Percentiles rank a stretch among this genome's conserved stretches.
Evolutionary conservation across 2,797 vertebrate genomes (phyloP).

Genomic region (Sebastes ruberrimus): DNA sequence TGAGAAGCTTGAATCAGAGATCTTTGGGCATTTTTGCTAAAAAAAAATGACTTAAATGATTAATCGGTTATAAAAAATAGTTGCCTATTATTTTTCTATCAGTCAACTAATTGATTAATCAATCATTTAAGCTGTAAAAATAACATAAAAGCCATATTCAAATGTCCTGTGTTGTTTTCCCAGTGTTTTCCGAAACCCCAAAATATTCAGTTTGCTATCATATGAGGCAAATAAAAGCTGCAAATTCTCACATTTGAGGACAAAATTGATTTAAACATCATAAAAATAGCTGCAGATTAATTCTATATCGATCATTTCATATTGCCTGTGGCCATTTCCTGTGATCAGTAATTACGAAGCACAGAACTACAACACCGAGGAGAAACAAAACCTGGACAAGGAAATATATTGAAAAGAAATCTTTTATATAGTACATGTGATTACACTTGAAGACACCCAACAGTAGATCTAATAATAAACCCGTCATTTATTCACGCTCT

Average conservation of each 20-base stretch:
- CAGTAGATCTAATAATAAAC: constrained; percentile 76
- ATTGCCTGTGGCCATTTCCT: background rate
- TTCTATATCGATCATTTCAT: background rate
- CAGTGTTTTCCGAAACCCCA: background rate
- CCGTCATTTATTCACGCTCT: constrained; percentile 70
- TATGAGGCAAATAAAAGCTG: background rate
- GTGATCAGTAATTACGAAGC: background rate
- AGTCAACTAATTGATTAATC: background rate
- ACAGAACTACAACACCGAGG: background rate
- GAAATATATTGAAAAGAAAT: constrained; percentile 70
- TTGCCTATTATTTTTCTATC: background rate
- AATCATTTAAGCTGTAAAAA: background rate
- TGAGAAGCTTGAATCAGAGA: background rate
- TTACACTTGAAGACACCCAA: constrained; percentile 76
- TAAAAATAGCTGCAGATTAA: background rate
- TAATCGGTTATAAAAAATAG: background rate
- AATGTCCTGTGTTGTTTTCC: background rate
- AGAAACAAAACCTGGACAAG: constrained; percentile 46
- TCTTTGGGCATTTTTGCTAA: background rate
- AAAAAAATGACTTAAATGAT: background rate
- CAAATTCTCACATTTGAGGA: background rate
- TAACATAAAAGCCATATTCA: background rate
- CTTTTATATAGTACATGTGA: constrained; percentile 76
- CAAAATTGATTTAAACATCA: background rate
- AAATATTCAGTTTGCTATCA: background rate